Base-by-base conservation (phyloP, 2,113 vertebrate species). In the Acrocephalus arundinaceus region DNA sequence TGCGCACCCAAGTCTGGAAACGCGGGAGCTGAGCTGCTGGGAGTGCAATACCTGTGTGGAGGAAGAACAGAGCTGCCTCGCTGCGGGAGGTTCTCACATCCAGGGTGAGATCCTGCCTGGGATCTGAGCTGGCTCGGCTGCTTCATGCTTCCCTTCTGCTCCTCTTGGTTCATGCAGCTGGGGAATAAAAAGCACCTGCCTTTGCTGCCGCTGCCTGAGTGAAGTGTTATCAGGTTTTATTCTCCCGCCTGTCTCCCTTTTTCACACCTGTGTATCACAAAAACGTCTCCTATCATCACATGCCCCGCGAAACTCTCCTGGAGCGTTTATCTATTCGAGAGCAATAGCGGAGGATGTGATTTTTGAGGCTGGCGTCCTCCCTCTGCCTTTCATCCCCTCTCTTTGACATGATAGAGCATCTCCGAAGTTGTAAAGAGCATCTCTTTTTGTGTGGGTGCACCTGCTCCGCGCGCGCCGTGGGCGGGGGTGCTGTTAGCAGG, bases 381-480 rank as follows among this genome's bases (percentile, higher is more conserved):
- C 79, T 70, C 88, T 6, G 9, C 71, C 89, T 91, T 89, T 90
- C 91, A 95, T 97, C 96, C 97, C 93, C 96, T 95, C 95, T 95
- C 93, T 94, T 89, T 95, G 95, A 96, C 88, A 57, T 93, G 97
- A 97, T 97, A 93, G 97, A 98, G 95, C 96, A 90, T 90, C 95
- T 89, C 96, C 83, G 83, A 90, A 96, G 93, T 96, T 97, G 96
- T 95, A 97, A 94, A 97, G 78, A 95, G 96, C 94, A 15, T 65
- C 87, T 59, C 49, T 65, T 66, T 72, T 52, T 51, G 35, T 86
- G 87, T 74, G n/a, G 88, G 82, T 49, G 85, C 96, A 90, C 87
- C 95, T 90, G 94, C 87, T 93, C 74, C 41, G 20, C 3, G 59
- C 11, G 45, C 37, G 65, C 73, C 11, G 27, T 37, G 55, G 80